These are phyloP conservation scores for Petrocephalus sullivani DNA, from an alignment of 2,797 vertebrate genomes.

Conservation along the genomic window DNA sequence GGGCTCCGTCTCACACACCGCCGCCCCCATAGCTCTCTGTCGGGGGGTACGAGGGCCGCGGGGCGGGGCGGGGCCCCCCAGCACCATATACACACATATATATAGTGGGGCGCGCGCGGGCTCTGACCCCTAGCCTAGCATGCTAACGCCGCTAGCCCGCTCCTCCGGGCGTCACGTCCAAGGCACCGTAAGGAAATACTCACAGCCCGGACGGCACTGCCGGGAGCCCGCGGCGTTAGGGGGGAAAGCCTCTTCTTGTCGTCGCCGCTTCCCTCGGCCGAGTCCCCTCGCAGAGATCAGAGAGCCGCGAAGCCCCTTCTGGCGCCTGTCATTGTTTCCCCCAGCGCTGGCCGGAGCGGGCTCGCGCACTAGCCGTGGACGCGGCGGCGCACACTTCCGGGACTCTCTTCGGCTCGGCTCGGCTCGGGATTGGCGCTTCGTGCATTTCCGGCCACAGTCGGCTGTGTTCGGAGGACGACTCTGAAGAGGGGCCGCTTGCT, in stretches of 20 bases:
- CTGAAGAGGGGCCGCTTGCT: background rate
- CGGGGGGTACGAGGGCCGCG: background rate
- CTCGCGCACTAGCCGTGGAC: conserved; percentile 12
- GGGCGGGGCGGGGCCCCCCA: too few relatives aligned
- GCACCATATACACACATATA: too few relatives aligned
- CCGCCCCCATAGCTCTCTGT: background rate
- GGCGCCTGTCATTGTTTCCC: conserved; percentile 11
- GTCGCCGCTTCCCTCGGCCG: background rate
- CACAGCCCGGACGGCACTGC: background rate
- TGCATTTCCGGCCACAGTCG: background rate
- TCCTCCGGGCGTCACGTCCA: background rate
- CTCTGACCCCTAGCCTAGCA: conserved; percentile 3
- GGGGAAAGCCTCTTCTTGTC: background rate
- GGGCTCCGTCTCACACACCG: background rate
- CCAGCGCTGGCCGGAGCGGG: background rate
- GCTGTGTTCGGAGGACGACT: background rate
- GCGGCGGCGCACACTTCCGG: conserved; percentile 5
- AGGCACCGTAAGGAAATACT: conserved; percentile 1
- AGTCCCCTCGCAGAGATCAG: background rate
- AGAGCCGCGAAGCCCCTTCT: background rate
- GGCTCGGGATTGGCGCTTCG: background rate
- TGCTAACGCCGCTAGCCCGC: conserved; percentile 3
- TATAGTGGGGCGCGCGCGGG: background rate
- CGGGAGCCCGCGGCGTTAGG: background rate
- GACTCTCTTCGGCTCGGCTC: conserved; percentile 18